phyloP scores from a whole-genome alignment of 2,797 vertebrate genomes.

The Periophthalmus magnuspinnatus region DNA sequence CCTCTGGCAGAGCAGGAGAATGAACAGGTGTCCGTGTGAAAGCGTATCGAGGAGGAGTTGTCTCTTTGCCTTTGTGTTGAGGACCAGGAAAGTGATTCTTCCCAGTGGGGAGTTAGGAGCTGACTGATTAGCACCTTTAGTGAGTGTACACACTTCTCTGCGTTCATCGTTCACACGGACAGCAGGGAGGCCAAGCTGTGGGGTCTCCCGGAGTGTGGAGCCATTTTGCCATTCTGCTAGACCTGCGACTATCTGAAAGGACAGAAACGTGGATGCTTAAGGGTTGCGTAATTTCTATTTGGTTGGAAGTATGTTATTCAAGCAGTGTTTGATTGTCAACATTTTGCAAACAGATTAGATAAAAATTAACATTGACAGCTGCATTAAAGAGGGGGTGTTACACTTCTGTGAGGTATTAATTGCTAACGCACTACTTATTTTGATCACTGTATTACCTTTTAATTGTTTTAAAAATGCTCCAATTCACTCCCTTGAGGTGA shows the following conservation, averaged over 20 bases:
- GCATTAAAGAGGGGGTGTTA: too few relatives aligned
- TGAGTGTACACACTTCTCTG: conserved; percentile 51
- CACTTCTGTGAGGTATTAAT: too few relatives aligned
- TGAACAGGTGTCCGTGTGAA: conserved; percentile 12
- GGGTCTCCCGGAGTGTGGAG: conserved; percentile 15
- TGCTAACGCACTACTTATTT: too few relatives aligned
- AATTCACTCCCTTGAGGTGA: too few relatives aligned
- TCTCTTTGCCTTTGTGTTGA: neutral
- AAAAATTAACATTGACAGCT: too few relatives aligned
- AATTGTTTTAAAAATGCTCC: too few relatives aligned
- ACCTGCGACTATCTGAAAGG: neutral
- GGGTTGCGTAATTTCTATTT: neutral
- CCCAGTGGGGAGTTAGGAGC: conserved; percentile 3
- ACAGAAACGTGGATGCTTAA: neutral
- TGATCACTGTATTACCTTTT: too few relatives aligned
- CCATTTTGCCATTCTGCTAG: conserved; percentile 14
- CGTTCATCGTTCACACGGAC: conserved; percentile 55
- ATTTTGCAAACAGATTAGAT: too few relatives aligned
- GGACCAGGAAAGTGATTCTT: conserved; percentile 10
- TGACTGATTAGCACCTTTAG: conserved; percentile 59
- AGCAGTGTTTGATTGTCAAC: too few relatives aligned
- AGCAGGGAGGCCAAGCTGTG: conserved; percentile 30
- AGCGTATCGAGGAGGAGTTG: neutral
- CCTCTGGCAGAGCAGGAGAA: neutral
- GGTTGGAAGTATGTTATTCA: neutral